Conservation (phyloP, 2,113 vertebrate species). For the Crypturellus undulatus region DNA sequence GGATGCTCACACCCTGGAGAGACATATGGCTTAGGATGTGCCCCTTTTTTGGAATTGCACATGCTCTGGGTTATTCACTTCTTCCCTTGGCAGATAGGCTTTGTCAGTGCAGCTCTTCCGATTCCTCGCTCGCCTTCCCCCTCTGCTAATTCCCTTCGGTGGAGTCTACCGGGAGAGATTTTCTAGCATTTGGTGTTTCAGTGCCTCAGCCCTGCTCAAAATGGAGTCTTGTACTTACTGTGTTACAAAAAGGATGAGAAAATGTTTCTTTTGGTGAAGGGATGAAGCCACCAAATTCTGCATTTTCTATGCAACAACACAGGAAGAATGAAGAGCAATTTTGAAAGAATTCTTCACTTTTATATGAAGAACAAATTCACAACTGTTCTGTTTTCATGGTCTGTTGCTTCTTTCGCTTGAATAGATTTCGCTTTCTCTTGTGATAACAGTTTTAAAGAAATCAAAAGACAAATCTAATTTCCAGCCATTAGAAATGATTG, state of each 20-base stretch:
- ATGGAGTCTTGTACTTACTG: not conserved
- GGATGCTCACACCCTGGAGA: not conserved
- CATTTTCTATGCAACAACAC: not conserved
- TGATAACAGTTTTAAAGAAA: slow-evolving; percentile 66
- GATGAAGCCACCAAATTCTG: too few relatives aligned
- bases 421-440: slow-evolving; percentile 62
- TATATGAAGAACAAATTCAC: slow-evolving; percentile 25
- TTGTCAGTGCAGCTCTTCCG: not conserved
- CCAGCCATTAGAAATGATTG: slow-evolving; percentile 33
- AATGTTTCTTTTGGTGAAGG: not conserved
- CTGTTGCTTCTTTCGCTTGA: slow-evolving; percentile 60
- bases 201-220: not conserved
- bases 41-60: not conserved
- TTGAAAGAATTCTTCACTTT: slow-evolving; percentile 44
- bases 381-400: slow-evolving; percentile 57
- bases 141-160: accelerated
- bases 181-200: not conserved
- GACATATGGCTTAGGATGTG: accelerated
- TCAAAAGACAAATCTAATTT: slow-evolving; percentile 68
- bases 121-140: not conserved
- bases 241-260: not conserved
- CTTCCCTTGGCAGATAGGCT: not conserved
- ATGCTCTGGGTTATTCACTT: not conserved
- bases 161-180: not conserved
- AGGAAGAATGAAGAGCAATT: slow-evolving; percentile 23